Evolutionary conservation across 1,140 invertebrate species (phyloP), one percentile per base, ranked within the genome.

Genomic region (Homarus americanus): DNA sequence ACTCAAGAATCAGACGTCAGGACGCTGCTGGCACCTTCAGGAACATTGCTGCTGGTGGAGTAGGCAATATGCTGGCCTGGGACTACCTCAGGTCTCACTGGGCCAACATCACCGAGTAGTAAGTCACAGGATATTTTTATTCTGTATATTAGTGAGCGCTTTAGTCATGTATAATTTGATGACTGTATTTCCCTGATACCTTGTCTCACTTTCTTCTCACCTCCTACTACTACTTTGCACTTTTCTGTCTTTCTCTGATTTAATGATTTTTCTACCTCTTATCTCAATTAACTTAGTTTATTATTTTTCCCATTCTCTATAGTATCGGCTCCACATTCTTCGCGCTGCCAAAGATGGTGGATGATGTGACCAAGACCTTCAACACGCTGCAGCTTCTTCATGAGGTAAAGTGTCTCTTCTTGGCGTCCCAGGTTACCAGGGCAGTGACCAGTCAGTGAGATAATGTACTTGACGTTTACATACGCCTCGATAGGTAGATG

Each of bases 291-390:
- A n/a, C n/a, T n/a, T n/a, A n/a, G 20, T 58, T 58, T 20, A 58
- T 58, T 2, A 24, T 24, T 20, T 20, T 24, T 58, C 53, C 24
- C 20, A 58, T 58, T 58, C 20, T 24, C 63, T 28, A 49, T 53
- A 82, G 79, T 17, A 79, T 87, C 53, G 85, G 85, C 28, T 32
- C 49, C 49, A 63, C 85, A 20, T 87, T 87, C 73, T 87, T 87
- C 40, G 75, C 73, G 1, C 41, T 87, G n/a, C 85, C 85, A 34
- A 87, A 44, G 40, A 78, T 87, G 73, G 53, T 87, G 28, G 53
- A 76, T n/a, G 85, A 53, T 38, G 85, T 87, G 1, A 79, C 85
- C 53, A 58, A 17, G 17, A 40, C 49, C 20, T 87, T 87, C 85
- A 87, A 76, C 53, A 87, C 85, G 3, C 28, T 24, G 9, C 85